Evolutionary conservation across 2,797 vertebrate genomes (phyloP).

Genomic region (Pempheris klunzingeri): DNA sequence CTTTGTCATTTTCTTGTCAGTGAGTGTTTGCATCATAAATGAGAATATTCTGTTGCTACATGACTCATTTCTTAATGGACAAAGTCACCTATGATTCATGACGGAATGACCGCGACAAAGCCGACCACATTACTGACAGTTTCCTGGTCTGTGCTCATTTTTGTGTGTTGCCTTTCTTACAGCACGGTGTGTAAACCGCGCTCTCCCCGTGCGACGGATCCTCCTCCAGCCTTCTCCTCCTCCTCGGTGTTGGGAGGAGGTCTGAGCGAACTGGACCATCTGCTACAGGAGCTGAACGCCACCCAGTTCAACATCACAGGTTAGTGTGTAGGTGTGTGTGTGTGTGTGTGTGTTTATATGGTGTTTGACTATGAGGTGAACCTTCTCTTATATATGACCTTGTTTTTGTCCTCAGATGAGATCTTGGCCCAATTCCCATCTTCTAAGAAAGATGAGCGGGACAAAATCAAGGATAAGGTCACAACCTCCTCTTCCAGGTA

Average conservation of each 20-base stretch:
- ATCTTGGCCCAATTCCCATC: constrained; percentile 95
- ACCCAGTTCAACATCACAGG: constrained; percentile 96
- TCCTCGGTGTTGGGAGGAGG: constrained; percentile 91
- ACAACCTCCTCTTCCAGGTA: constrained; percentile 72
- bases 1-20: not conserved
- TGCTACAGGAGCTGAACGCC: constrained; percentile 93
- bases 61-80: constrained; percentile 23
- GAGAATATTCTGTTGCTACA: not conserved
- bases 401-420: constrained; percentile 86
- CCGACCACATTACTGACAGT: constrained; percentile 2
- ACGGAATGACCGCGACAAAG: not conserved
- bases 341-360: not conserved
- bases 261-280: constrained; percentile 92
- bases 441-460: constrained; percentile 84
- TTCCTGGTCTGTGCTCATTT: constrained; percentile 2
- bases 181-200: constrained; percentile 93
- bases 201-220: constrained; percentile 85
- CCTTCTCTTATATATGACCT: not conserved
- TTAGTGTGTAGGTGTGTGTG: constrained; percentile 54
- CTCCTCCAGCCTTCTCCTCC: constrained; percentile 86
- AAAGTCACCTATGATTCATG: constrained; percentile 10
- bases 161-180: constrained; percentile 27
- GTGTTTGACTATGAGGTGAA: not conserved
- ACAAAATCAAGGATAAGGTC: constrained; percentile 81
- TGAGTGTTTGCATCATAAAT: no score